Evolutionary conservation across 1,140 invertebrate genomes (phyloP), one percentile per base, ranked within the genome.

Genomic region (Chelonus insularis): DNA sequence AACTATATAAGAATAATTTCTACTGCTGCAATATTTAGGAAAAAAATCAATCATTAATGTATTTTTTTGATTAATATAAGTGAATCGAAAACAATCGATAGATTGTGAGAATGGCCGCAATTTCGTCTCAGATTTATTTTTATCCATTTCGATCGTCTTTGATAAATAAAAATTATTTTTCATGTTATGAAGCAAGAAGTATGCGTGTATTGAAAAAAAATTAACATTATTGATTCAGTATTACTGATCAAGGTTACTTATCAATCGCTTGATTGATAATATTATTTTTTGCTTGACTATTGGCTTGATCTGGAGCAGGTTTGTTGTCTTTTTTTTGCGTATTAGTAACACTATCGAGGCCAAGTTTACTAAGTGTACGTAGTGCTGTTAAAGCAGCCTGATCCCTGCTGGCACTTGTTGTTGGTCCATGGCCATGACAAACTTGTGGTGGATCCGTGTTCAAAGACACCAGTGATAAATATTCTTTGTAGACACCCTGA

Each of bases 361-460:
- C 93, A 78, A 94, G 85, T 80, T 94, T 89, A 60, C 91, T 89
- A 23, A 97, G 85, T 11, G 90, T 88, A 65, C 91, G 88, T 2
- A 96, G 80, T n/a, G 94, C 93, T 69, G 89, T 91, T 39, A 91
- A 82, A 1, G 93, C 88, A 64, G 93, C 94, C 78, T 92, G 89
- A 77, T 97, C 93, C 77, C 96, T 92, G 45, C 95, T 95, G 36
- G 89, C 87, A 66, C 93, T 92, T 18, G 90, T 89, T 57, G 91
- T 94, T 18, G 86, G 81, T 11, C 95, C 95, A 72, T 91, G 88
- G 25, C 96, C 96, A 79, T 97, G 95, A 77, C 92, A 93, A 68
- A 96, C 92, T 78, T 97, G 94, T 4, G 94, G 93, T 62, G 95
- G 95, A 78, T 89, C 90, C 14, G 95, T 95, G 51, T 89, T 91